Percentiles rank a stretch among this genome's conserved stretches.
Conservation (phyloP, 1,140 invertebrate species). For the Scaptomyza graminum region DNA sequence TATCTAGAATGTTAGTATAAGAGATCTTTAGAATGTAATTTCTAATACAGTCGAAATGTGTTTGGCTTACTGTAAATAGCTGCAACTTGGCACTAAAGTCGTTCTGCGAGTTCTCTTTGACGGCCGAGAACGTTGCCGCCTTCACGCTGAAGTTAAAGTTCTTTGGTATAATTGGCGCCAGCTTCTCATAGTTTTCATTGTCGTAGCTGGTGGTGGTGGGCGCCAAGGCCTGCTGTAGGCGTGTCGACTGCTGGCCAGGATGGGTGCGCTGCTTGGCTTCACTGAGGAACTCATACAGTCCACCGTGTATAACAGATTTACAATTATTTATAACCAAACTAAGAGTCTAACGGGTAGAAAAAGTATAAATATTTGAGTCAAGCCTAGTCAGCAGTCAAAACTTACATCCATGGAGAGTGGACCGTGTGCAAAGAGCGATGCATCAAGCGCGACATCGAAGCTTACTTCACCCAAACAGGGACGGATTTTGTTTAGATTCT, state of each 20-base stretch:
- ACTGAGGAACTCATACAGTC: slow-evolving; percentile 86
- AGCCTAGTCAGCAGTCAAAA: not conserved
- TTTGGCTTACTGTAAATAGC: slow-evolving; percentile 70
- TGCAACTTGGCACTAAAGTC: slow-evolving; percentile 86
- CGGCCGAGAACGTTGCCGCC: slow-evolving; percentile 87
- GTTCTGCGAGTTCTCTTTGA: slow-evolving; percentile 86
- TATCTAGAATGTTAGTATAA: slow-evolving; percentile 43
- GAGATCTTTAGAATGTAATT: too few relatives aligned
- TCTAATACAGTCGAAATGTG: not conserved
- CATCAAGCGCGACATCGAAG: slow-evolving; percentile 90
- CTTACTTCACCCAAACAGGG: slow-evolving; percentile 88
- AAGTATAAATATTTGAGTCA: not conserved
- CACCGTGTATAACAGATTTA: slow-evolving; percentile 87
- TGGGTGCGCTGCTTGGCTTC: slow-evolving; percentile 83
- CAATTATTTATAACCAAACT: slow-evolving; percentile 89
- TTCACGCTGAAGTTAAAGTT: slow-evolving; percentile 89
- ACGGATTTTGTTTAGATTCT: slow-evolving; percentile 80
- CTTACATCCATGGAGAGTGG: slow-evolving; percentile 90
- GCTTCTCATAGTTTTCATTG: slow-evolving; percentile 85
- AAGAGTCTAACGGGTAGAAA: slow-evolving; percentile 87
- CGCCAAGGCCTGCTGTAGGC: slow-evolving; percentile 14
- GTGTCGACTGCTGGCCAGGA: slow-evolving; percentile 50
- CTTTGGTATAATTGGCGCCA: slow-evolving; percentile 91
- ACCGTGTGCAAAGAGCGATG: slow-evolving; percentile 89
- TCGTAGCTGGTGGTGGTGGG: slow-evolving; percentile 52